phyloP scores from a whole-genome alignment of 2,113 vertebrate genomes.

The Amazona guildingii region DNA sequence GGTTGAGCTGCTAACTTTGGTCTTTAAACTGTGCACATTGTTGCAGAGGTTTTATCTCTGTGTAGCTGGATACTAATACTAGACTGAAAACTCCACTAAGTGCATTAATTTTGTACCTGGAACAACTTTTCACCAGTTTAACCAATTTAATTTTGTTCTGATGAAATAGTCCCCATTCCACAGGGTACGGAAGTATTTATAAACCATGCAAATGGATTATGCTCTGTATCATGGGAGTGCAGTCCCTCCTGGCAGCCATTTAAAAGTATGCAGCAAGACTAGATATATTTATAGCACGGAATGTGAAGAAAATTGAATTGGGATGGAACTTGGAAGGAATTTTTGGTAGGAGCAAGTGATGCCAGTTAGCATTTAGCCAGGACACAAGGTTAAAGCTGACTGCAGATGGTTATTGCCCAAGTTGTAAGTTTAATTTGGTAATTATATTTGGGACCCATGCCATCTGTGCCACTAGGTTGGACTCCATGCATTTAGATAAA shows the following conservation, averaged over 20 bases:
- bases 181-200: neutral
- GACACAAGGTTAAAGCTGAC: conserved; percentile 14
- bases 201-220: neutral
- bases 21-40: neutral
- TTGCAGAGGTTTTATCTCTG: neutral
- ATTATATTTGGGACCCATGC: neutral
- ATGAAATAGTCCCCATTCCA: neutral
- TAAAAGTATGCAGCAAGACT: neutral
- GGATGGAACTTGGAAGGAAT: conserved; percentile 20
- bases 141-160: neutral
- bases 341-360: conserved; percentile 15
- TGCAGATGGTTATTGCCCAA: neutral
- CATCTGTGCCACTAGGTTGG: neutral
- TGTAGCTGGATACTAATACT: neutral
- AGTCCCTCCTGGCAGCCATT: conserved; percentile 14
- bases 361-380: neutral
- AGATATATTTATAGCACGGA: neutral
- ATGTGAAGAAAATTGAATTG: conserved; percentile 53
- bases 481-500: neutral
- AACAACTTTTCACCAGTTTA: neutral
- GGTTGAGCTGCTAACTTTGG: neutral
- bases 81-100: neutral
- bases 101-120: neutral
- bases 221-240: neutral
- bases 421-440: conserved; percentile 4